Base-by-base conservation (phyloP, 2,888 invertebrate species). In the Arge pagana region DNA sequence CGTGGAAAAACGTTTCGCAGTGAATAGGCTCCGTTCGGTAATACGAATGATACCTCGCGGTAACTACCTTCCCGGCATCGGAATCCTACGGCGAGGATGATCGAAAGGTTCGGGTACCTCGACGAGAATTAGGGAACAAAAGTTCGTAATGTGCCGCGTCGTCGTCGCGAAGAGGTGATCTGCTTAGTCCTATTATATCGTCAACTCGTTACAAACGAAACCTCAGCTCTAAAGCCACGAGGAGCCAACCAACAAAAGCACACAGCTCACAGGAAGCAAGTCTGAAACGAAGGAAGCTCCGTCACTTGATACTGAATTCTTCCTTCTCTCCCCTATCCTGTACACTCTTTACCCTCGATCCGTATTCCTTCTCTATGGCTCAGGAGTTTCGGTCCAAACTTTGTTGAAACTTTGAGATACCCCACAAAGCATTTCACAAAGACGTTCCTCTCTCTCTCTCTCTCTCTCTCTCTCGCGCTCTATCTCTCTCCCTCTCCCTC, bases 131-230 rank as follows among this genome's bases (percentile, higher is more conserved):
- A n/a, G n/a, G n/a, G n/a, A n/a, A n/a, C n/a, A n/a, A n/a, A n/a
- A n/a, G n/a, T n/a, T n/a, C n/a, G n/a, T n/a, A n/a, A n/a, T n/a
- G n/a, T n/a, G n/a, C n/a, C n/a, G n/a, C n/a, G n/a, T n/a, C n/a
- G n/a, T n/a, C 43, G 33, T 33, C 23, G 10, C 23, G 15, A 35
- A 10, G 45, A 15, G 10, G 28, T 26, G 10, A 15, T 23, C 23
- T 45, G 45, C 35, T 45, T 45, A 45, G n/a, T n/a, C 45, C 35
- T 45, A 45, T 45, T 45, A 45, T 33, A 45, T 45, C 45, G 45
- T 45, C 35, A 33, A 33, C 21, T 23, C 45, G 23, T 33, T 23
- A 30, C 24, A 45, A 45, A 45, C 45, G 35, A 45, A 21, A 35
- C 33, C 21, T 33, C 45, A 23, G 11, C 19, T 42, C 42, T 35